Evolutionary conservation across 2,888 invertebrate genomes (phyloP), one percentile per base, ranked within the genome.

Genomic region (Agrochola lota): DNA sequence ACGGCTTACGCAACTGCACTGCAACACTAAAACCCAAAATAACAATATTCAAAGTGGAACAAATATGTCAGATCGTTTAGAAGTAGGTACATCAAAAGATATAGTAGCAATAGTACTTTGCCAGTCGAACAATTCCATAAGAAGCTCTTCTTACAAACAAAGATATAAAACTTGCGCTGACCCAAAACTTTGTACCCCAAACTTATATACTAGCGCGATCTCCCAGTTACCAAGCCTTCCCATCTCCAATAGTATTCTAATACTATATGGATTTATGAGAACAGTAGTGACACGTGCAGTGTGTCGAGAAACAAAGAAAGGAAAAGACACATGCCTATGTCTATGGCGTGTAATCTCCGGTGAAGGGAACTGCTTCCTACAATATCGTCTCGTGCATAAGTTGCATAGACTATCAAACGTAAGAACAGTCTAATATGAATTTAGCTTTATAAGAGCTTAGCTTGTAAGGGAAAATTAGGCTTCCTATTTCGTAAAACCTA

Each of bases 271-370:
- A 30, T 35, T 55, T 60, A 26, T 60, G 66, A 59, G 55, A 49
- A 71, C 26, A 40, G 17, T 40, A n/a, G 46, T 15, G n/a, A 69
- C 71, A 64, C 69, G 71, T 78, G 67, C 26, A 43, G 15, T 62
- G 57, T 75, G 68, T 75, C 23, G 70, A 35, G 67, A 40, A 46
- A 70, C 57, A 55, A 26, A 73, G 40, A 40, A 11, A 64, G 80
- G 60, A 74, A 71, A 59, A 23, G 40, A 64, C 74, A 80, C 71
- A 57, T 57, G 71, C 26, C 60, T 83, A 17, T 62, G 69, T 40
- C 62, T 77, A 26, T 17, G 67, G 67, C 68, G 40, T 60, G 75
- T 71, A 84, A 82, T 84, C 46, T 83, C 82, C 82, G 74, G 74
- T 46, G 55, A 55, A 57, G 23, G 35, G 15, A 12, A 35, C 4